Percentiles rank a stretch among this genome's conserved stretches.
phyloP scores from a whole-genome alignment of 2,888 invertebrate genomes.

The Xestia xanthographa region DNA sequence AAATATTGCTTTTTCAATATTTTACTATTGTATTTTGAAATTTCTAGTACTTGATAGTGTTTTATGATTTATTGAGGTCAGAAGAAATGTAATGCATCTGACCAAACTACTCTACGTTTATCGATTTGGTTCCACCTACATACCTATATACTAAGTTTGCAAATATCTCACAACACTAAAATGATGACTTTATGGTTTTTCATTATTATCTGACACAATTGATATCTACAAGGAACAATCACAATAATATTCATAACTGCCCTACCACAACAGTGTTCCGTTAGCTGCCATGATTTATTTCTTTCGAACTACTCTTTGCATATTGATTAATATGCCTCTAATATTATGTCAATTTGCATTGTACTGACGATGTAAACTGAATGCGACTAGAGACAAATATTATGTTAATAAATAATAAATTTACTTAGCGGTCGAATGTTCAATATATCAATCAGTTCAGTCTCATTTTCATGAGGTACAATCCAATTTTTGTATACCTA shows the following conservation, averaged over 20 bases:
- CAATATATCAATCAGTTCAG: neutral
- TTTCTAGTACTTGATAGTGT: conserved; percentile 32
- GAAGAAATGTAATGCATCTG: conserved; percentile 20
- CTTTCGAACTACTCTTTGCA: conserved; percentile 53
- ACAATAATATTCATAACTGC: conserved; percentile 76
- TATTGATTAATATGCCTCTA: conserved; percentile 61
- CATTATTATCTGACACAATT: conserved; percentile 17
- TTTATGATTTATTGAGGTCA: conserved; percentile 50
- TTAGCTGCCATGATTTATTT: conserved; percentile 60
- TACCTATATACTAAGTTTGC: neutral
- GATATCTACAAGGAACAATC: conserved; percentile 61
- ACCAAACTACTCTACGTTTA: conserved; percentile 10
- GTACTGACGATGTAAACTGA: conserved; percentile 27
- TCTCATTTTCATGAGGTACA: too few relatives aligned
- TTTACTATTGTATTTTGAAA: conserved; percentile 43
- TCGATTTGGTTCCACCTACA: neutral
- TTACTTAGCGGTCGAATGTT: neutral
- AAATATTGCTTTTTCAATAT: conserved; percentile 43
- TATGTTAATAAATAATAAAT: conserved; percentile 18
- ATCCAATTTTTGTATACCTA: too few relatives aligned
- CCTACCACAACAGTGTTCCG: conserved; percentile 79
- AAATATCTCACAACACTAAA: neutral
- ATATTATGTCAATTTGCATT: conserved; percentile 58
- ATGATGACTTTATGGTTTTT: conserved; percentile 8
- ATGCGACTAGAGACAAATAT: conserved; percentile 17